phyloP scores from a whole-genome alignment of 2,113 vertebrate genomes.

The Riparia riparia region DNA sequence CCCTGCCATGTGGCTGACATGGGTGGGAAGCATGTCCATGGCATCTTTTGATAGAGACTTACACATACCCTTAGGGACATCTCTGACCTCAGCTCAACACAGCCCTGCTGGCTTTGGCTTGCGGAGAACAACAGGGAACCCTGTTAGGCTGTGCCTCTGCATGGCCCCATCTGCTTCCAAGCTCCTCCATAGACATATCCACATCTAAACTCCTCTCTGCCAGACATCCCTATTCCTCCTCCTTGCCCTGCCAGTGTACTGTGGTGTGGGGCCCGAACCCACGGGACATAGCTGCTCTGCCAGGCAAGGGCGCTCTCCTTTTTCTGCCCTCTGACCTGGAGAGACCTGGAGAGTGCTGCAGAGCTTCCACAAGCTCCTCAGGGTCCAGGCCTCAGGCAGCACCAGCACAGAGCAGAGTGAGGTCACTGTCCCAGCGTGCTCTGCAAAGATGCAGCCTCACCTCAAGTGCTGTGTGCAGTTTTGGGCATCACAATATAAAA shows the following conservation, averaged over 20 bases:
- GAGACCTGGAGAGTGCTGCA: neutral
- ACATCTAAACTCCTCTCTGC: neutral
- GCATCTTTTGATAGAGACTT: neutral
- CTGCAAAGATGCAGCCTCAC: neutral
- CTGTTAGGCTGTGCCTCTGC: neutral
- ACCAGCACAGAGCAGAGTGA: neutral
- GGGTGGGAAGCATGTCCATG: neutral
- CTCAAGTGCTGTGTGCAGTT: accelerated
- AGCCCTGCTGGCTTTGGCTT: neutral
- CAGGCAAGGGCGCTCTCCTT: neutral
- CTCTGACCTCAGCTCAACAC: neutral
- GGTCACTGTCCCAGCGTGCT: too few relatives aligned
- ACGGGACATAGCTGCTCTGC: neutral
- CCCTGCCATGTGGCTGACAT: neutral
- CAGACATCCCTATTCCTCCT: neutral
- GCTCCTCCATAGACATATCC: neutral
- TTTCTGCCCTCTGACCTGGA: too few relatives aligned
- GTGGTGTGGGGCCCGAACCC: accelerated
- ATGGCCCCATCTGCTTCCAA: accelerated
- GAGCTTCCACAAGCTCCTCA: neutral
- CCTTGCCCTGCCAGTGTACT: neutral
- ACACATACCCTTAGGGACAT: accelerated
- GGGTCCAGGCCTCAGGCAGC: neutral
- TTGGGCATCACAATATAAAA: neutral
- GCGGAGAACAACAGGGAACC: neutral